A percentile compares a stretch with the other conserved stretches of the same genome.
Evolutionary conservation across 1,140 invertebrate species (phyloP).

Genomic region (Melipona quadrifasciata): DNA sequence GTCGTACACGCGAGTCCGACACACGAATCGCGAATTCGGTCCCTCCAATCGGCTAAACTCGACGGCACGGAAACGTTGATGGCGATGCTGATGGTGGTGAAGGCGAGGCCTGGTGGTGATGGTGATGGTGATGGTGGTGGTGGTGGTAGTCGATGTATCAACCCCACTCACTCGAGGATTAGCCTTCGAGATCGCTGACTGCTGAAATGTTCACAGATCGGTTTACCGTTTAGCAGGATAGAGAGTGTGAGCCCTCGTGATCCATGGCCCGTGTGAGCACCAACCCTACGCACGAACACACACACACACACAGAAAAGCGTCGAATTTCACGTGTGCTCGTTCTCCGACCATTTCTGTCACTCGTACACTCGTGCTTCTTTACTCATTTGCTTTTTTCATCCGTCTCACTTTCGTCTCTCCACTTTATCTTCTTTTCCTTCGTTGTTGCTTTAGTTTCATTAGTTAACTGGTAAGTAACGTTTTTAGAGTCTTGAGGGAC

Average conservation of each 20-base stretch:
- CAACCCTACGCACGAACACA: constrained; percentile 28
- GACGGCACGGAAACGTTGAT: constrained; percentile 46
- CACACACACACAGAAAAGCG: neutral
- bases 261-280: constrained; percentile 68
- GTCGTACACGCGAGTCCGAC: constrained; percentile 48
- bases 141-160: constrained; percentile 68
- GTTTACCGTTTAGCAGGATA: constrained; percentile 82
- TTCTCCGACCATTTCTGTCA: constrained; percentile 63
- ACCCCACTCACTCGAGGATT: constrained; percentile 78
- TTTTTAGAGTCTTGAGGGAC: neutral
- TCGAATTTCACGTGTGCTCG: constrained; percentile 33
- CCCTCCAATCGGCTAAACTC: constrained; percentile 45
- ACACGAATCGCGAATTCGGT: constrained; percentile 48
- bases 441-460: constrained; percentile 50
- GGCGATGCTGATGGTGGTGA: constrained; percentile 42
- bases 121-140: constrained; percentile 18
- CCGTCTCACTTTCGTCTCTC: constrained; percentile 1
- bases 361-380: constrained; percentile 49
- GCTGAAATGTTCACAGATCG: constrained; percentile 82
- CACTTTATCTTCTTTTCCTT: constrained; percentile 19
- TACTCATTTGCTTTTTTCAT: constrained; percentile 40
- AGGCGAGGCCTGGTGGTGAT: constrained; percentile 3
- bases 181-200: constrained; percentile 81
- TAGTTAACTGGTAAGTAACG: neutral
- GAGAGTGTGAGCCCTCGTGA: constrained; percentile 77